phyloP scores from a whole-genome alignment of 2,888 invertebrate species.

The Crematogaster levior region DNA sequence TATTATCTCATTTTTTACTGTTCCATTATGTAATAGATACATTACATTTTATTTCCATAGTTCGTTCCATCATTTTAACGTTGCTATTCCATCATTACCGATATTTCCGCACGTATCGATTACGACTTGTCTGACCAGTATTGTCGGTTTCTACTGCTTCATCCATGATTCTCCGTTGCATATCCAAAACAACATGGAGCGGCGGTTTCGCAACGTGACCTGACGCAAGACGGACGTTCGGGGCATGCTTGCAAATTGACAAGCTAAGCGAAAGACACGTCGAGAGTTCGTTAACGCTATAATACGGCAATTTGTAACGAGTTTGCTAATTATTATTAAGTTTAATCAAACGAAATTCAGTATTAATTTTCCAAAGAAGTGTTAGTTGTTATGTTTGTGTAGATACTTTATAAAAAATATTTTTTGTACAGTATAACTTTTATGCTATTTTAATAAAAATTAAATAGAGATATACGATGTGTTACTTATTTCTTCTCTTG shows the following conservation, averaged over 20 bases:
- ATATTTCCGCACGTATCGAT: neutral
- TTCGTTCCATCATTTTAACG: too few species aligned
- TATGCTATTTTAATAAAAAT: too few species aligned
- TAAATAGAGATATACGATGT: too few species aligned
- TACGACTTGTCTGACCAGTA: neutral
- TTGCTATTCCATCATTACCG: too few species aligned
- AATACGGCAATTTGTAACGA: too few species aligned
- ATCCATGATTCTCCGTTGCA: neutral
- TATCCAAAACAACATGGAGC: neutral
- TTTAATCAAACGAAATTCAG: too few species aligned
- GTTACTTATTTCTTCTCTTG: too few species aligned
- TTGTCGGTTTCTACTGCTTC: neutral
- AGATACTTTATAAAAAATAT: too few species aligned
- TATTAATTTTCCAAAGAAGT: too few species aligned
- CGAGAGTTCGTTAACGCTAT: slow-evolving; percentile 21
- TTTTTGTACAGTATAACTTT: too few species aligned
- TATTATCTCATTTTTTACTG: neutral
- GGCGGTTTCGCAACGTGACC: neutral
- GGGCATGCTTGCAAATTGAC: slow-evolving; percentile 23
- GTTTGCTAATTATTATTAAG: too few species aligned
- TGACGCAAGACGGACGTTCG: slow-evolving; percentile 1
- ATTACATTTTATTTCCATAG: neutral
- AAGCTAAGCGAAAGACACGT: slow-evolving; percentile 17
- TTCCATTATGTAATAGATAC: neutral
- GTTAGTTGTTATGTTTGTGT: too few species aligned